Evolutionary conservation across 2,888 invertebrate species (phyloP), one percentile per base, ranked within the genome.

Genomic region (Euplexia lucipara): DNA sequence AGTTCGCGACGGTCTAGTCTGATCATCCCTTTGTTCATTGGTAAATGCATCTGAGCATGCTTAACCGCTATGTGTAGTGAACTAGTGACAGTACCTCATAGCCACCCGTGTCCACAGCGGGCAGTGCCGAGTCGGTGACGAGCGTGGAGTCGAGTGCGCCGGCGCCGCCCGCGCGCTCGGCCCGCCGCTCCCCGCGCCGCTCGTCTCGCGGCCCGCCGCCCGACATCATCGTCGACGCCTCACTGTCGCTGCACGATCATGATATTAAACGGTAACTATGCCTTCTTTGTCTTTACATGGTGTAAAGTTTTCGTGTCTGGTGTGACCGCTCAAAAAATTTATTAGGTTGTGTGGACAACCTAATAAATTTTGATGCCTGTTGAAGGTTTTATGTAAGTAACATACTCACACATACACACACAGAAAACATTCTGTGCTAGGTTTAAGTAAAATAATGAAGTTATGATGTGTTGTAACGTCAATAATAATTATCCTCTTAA

Each of bases 131-230:
- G 18, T 26, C 39, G 0, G 37, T 56, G 12, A 56, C 42, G 26
- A 65, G 69, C 49, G 69, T 68, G 20, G 61, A 81, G 20, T 3
- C 63, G 51, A 26, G 70, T 0, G 91, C 94, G 35, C 95, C 95
- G 49, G 94, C 94, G 72, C 95, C 95, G 57, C 96, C 96, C 20
- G 92, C 86, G 14, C 92, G 96, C 75, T 84, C 93, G 3, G 89
- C 91, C 2, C 91, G 96, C 5, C 91, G 92, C 82, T 90, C 91
- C 3, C 91, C 91, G 78, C 90, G 93, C 68, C 90, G 91, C 75
- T 87, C 94, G 90, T 74, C 89, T 74, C 83, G 84, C 9, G 84
- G 85, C 14, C 85, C 86, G 35, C 87, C 86, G 34, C 88, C 88
- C 4, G 91, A 90, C 68, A 87, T 92, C 62, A 91, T 93, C 59